phyloP scores from a whole-genome alignment of 2,888 invertebrate genomes.

The Therioaphis trifolii region DNA sequence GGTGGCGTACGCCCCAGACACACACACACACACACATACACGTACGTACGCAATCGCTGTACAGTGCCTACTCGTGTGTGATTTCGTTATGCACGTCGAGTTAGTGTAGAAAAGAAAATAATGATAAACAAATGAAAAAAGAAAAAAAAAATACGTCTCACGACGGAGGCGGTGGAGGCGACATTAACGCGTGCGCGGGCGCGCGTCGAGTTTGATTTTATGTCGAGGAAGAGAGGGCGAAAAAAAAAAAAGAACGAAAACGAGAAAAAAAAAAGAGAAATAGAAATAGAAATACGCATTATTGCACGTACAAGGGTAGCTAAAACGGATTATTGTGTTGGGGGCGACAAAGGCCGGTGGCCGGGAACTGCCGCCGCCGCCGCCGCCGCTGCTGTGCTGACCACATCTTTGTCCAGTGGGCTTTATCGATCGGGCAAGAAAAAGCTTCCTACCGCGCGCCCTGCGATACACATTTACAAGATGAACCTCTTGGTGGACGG shows the following conservation, averaged over 20 bases:
- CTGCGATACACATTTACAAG: slow-evolving; percentile 59
- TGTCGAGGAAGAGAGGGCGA: too few relatives aligned
- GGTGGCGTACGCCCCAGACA: too few relatives aligned
- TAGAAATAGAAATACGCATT: slow-evolving; percentile 53
- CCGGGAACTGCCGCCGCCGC: slow-evolving; percentile 55
- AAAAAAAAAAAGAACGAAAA: too few relatives aligned
- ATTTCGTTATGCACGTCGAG: too few relatives aligned
- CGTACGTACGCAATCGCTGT: too few relatives aligned
- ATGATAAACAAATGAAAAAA: too few relatives aligned
- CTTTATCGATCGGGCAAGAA: slow-evolving; percentile 61
- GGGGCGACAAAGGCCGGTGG: slow-evolving; percentile 61
- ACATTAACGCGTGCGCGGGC: too few relatives aligned
- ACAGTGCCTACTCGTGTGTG: too few relatives aligned
- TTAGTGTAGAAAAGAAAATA: too few relatives aligned
- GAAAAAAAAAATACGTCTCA: too few relatives aligned
- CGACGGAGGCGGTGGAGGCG: too few relatives aligned
- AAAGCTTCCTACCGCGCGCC: slow-evolving; percentile 53
- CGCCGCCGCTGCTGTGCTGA: slow-evolving; percentile 56
- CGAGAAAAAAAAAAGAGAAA: slow-evolving; percentile 20
- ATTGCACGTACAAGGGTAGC: slow-evolving; percentile 50
- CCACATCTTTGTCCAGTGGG: slow-evolving; percentile 62
- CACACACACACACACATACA: too few relatives aligned
- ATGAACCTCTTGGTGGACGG: slow-evolving; percentile 53
- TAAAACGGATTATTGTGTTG: slow-evolving; percentile 62
- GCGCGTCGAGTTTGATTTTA: slow-evolving; percentile 9